Evolutionary conservation across 2,113 vertebrate genomes (phyloP).

Genomic region (Conger conger): DNA sequence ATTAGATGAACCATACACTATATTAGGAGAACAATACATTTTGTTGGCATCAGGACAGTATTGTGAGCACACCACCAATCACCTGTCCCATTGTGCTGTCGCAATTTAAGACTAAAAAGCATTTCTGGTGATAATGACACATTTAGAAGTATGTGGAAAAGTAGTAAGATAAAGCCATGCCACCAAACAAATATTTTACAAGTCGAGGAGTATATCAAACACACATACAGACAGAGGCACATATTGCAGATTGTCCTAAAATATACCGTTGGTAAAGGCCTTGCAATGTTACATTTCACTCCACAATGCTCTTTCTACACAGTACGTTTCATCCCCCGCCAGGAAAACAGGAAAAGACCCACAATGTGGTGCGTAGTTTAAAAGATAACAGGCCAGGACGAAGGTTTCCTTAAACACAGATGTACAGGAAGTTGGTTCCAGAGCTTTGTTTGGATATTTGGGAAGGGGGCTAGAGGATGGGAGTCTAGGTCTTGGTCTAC

Average conservation of each 20-base stretch:
- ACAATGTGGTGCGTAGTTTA: conserved; percentile 57
- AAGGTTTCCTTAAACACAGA: conserved; percentile 35
- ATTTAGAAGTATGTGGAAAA: not conserved
- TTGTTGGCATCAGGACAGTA: not conserved
- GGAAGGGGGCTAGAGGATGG: conserved; percentile 31
- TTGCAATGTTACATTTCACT: not conserved
- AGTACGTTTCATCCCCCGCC: conserved; percentile 48
- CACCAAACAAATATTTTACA: not conserved
- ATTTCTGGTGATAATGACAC: not conserved
- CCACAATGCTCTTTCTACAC: not conserved
- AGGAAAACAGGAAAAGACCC: conserved; percentile 52
- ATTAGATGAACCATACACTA: not conserved
- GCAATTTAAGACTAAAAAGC: not conserved
- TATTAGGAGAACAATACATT: not conserved
- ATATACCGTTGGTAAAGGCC: not conserved
- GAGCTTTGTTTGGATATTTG: conserved; percentile 33
- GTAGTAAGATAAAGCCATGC: conserved; percentile 3
- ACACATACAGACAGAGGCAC: not conserved
- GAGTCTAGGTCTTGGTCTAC: conserved; percentile 25
- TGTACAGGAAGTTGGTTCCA: conserved; percentile 33
- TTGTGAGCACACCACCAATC: not conserved
- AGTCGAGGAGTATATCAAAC: not conserved
- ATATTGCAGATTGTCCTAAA: conserved; percentile 2
- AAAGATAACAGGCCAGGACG: conserved; percentile 65
- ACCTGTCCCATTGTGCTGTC: not conserved